Base-by-base conservation (phyloP, 2,797 vertebrate species). In the Falco biarmicus region DNA sequence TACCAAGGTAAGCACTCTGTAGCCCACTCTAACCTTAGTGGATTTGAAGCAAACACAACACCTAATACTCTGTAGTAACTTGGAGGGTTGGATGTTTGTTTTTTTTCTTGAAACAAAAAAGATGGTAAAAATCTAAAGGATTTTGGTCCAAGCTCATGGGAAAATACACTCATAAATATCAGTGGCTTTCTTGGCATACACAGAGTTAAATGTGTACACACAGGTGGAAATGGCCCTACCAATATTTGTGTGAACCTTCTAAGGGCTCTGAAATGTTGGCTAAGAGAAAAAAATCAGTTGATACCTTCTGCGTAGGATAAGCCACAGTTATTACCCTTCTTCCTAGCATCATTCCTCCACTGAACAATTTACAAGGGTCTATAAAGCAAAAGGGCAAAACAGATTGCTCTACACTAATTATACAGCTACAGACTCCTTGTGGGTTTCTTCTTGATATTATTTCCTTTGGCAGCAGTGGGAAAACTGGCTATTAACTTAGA, bases 1-100 rank as follows among this genome's bases (percentile, higher is more conserved):
- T 84, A 97, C 97, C 84, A 99, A 99, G 98, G 99, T 99, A 95
- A 98, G 97, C n/a, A 28, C 53, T 74, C 73, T 69, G 63, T 59
- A 48, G 43, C 45, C 41, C n/a, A 43, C 73, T 81, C 65, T 81
- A 85, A 50, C 47, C 50, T 17, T 9, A 61, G 24, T 37, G 50
- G 39, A 69, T 60, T 79, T 25, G 41, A 84, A 60, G 57, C 74
- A 87, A 73, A 87, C 10, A 54, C 43, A 29, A 50, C 41, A 78
- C 66, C 57, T 34, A 54, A 84, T 25, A 50, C 13, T 51, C 19
- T 51, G 16, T 41, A 65, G 13, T 59, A 63, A 51, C 34, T 84
- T 83, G 26, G 29, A 79, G 29, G 29, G 28, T 9, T 89, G n/a
- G 21, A 34, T 47, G n/a, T 48, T 81, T 34, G 10, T 5, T 54